Percentiles rank a stretch among this genome's conserved stretches.
Conservation (phyloP, 2,797 vertebrate genomes). For the Linurgus olivaceus region DNA sequence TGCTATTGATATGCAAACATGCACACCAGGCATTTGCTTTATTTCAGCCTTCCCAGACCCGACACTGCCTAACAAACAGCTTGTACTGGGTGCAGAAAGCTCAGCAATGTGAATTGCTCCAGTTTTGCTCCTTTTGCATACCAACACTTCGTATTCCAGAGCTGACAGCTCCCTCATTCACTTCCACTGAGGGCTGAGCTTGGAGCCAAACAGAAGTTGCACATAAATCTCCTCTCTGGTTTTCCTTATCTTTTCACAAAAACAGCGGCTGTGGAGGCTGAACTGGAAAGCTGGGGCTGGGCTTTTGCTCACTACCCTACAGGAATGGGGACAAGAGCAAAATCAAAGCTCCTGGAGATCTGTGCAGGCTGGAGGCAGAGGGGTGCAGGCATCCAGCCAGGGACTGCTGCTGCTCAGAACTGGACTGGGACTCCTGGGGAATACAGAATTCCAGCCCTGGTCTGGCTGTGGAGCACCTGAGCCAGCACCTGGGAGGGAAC, state of each 20-base stretch:
- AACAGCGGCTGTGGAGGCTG: not conserved
- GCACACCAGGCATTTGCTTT: not conserved
- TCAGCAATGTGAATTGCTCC: not conserved
- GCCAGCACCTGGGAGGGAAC: not conserved
- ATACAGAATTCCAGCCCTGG: rapidly evolving
- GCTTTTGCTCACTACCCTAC: not conserved
- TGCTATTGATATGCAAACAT: not conserved
- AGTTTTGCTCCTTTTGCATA: not conserved
- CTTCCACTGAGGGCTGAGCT: not conserved
- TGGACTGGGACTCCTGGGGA: rapidly evolving
- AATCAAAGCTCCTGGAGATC: not conserved
- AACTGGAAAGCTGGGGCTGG: not conserved
- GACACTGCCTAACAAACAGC: not conserved
- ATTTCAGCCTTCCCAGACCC: not conserved
- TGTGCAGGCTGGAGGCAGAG: not conserved
- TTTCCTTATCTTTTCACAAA: not conserved
- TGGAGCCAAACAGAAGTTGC: not conserved
- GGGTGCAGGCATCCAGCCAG: not conserved
- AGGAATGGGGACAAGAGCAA: not conserved
- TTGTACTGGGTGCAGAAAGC: not conserved
- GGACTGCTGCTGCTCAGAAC: not conserved
- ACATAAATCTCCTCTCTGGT: not conserved
- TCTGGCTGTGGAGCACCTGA: rapidly evolving
- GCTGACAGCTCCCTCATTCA: not conserved
- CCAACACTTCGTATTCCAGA: not conserved